phyloP scores from a whole-genome alignment of 2,888 invertebrate species.

The Saturnia japonica region DNA sequence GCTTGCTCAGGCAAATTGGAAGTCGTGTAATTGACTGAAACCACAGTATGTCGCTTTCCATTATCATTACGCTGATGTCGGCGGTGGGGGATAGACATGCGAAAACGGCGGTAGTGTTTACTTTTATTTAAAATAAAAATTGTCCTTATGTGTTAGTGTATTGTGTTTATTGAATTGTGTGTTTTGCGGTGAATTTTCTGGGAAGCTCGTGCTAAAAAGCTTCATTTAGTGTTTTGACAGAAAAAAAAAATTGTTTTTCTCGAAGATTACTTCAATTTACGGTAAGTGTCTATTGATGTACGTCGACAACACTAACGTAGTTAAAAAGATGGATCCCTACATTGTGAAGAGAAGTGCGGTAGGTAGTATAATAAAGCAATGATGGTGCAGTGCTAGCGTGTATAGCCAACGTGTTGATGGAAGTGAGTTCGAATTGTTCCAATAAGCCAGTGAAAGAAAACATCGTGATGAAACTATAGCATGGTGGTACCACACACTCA shows the following conservation, averaged over 20 bases:
- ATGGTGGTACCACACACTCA: too few relatives aligned
- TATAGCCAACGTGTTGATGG: too few relatives aligned
- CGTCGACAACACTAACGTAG: background rate
- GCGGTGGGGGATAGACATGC: slow-evolving; percentile 40
- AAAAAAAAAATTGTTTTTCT: background rate
- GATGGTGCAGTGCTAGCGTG: too few relatives aligned
- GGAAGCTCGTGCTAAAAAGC: background rate
- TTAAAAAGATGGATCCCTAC: background rate
- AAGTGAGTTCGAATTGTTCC: too few relatives aligned
- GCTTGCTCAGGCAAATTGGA: slow-evolving; percentile 40
- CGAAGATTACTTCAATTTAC: background rate
- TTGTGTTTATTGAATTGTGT: background rate
- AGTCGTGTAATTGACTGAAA: slow-evolving; percentile 46
- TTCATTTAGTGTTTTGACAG: too few relatives aligned
- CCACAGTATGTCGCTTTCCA: slow-evolving; percentile 43
- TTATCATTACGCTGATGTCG: slow-evolving; percentile 50
- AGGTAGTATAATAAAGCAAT: too few relatives aligned
- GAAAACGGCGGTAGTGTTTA: slow-evolving; percentile 18
- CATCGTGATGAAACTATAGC: too few relatives aligned
- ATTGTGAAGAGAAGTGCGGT: too few relatives aligned
- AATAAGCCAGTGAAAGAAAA: too few relatives aligned
- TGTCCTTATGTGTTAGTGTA: background rate
- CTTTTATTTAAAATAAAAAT: background rate
- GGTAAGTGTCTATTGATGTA: background rate
- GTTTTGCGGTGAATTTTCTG: background rate